Evolutionary conservation across 2,113 vertebrate genomes (phyloP), one percentile per base, ranked within the genome.

Genomic region (Gadus chalcogrammus): DNA sequence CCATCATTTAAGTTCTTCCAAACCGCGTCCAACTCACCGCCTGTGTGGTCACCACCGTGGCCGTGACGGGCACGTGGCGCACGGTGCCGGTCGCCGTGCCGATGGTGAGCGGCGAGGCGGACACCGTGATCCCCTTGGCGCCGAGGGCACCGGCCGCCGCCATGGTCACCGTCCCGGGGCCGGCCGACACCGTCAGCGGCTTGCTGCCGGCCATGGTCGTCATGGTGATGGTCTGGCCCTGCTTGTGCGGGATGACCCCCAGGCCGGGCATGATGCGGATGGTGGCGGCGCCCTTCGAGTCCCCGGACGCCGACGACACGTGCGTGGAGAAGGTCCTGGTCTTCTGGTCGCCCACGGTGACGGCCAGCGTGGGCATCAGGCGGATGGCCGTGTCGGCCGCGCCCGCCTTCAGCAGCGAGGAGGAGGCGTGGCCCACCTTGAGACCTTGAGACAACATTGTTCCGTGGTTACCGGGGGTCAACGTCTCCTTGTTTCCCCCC

Each of bases 211-310:
- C 71, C 55, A 94, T 72, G 0, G 94, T 93, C 0, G 95, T 94
- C 17, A 99, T 93, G 0, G 95, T 92, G 75, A 97, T 93, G 9
- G 95, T 93, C 82, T 96, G 95, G 48, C 94, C 94, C 3, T 92
- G 90, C 74, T 98, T 99, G 66, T 94, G 93, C 0, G 97, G 95
- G 84, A 99, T 94, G 24, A 98, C 92, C 0, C 97, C 96, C 24
- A 99, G 87, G 7, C 95, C 95, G 4, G 97, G 97, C 83, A 99
- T 96, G 3, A 99, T 98, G 61, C 96, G 90, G 73, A 99, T 99
- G 0, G 97, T 97, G 73, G 97, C 90, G 0, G 94, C 93, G 0
- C 94, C 92, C 76, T 97, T 97, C 2, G 92, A 85, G 83, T 98
- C 96, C 0, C 42, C 42, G 7, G 42, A 2, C 42, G 93, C 90